phyloP scores from a whole-genome alignment of 1,140 invertebrate genomes.

The Penaeus japonicus region DNA sequence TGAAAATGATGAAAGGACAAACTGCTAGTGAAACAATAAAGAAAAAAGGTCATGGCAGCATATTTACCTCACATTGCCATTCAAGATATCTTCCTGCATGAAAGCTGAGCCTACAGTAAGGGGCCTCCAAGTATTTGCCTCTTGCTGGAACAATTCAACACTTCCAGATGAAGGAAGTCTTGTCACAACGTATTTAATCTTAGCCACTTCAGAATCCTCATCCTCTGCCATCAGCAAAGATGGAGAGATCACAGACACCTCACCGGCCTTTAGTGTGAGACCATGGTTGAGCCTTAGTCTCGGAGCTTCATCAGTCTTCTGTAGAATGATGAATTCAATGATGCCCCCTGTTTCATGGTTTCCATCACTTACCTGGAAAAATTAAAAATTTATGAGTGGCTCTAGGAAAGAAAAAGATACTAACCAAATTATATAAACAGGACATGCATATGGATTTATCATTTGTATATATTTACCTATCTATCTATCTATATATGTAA shows the following conservation, averaged over 20 bases:
- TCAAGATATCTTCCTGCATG: slow-evolving; percentile 37
- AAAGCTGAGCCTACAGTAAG: slow-evolving; percentile 33
- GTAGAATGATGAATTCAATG: slow-evolving; percentile 51
- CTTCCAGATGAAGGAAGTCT: slow-evolving; percentile 30
- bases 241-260: slow-evolving; percentile 16
- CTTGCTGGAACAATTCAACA: slow-evolving; percentile 30
- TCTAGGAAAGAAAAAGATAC: no score
- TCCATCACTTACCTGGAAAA: slow-evolving; percentile 56
- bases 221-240: slow-evolving; percentile 43
- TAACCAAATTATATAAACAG: background rate
- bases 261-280: slow-evolving; percentile 31
- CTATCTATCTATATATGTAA: no score
- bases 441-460: background rate
- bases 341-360: slow-evolving; percentile 58
- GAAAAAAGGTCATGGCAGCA: background rate
- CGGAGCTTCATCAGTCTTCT: slow-evolving; percentile 32
- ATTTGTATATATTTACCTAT: no score
- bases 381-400: background rate
- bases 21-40: background rate
- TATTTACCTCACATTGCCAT: slow-evolving; percentile 37
- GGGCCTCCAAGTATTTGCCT: slow-evolving; percentile 21
- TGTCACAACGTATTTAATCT: slow-evolving; percentile 49
- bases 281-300: slow-evolving; percentile 32
- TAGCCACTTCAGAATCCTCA: slow-evolving; percentile 32
- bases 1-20: no score